Base-by-base conservation (phyloP, 2,888 invertebrate genomes). In the Ochropacha duplaris region DNA sequence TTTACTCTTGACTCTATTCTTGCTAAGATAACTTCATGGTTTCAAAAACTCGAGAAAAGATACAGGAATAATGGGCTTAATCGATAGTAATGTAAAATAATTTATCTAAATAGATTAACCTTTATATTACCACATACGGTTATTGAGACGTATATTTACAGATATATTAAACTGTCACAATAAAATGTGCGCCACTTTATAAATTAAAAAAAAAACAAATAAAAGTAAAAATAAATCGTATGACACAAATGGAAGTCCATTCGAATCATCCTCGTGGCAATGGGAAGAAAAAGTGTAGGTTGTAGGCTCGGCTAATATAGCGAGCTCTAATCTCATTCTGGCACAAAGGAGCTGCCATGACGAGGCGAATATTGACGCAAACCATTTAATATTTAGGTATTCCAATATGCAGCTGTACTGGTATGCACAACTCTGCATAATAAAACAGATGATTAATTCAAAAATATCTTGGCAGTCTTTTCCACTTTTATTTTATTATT, bases 341-440 rank as follows among this genome's bases (percentile, higher is more conserved):
- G 76, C 81, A 91, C 91, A 92, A 92, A 90, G 84, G 84, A 84
- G 84, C 86, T 85, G 87, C 86, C 90, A 90, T 92, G 92, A 92
- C 90, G 76, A 69, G 74, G 90, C 91, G 72, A 81, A 86, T 87
- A 83, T 86, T 79, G 80, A 86, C 83, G 85, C 87, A 76, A 90
- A 87, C 89, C 88, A 87, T 90, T 92, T 90, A 86, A 90, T 90
- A 89, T 90, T 91, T 89, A 88, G 89, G 87, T 91, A 88, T 90
- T 87, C 79, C 82, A 79, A 86, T 84, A 82, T 78, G 78, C 79
- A 76, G 75, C 62, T 69, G 86, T 88, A 88, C 86, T 72, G 78
- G 57, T 77, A 78, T 55, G 71, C 54, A 66, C 74, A 82, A 59
- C 61, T 22, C 50, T 58, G 54, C 52, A 69, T 57, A 31, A 11